Conservation (phyloP, 2,888 invertebrate genomes). For the Ceratothoa steindachneri region DNA sequence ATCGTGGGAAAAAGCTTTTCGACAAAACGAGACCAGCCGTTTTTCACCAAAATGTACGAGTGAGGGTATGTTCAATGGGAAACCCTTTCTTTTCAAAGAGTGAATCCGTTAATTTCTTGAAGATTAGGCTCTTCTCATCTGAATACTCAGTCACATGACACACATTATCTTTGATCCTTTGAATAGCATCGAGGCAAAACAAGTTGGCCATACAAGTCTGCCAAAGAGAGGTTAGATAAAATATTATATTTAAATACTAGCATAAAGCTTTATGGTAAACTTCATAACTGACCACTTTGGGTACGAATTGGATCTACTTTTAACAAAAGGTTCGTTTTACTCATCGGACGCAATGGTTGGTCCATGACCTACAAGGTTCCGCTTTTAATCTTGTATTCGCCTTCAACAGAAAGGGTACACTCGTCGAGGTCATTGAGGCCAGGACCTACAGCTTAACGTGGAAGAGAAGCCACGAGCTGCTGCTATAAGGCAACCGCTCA, state of each 20-base stretch:
- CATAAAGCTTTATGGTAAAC: neutral
- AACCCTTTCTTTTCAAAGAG: neutral
- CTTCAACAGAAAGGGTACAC: too few relatives aligned
- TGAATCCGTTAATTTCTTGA: neutral
- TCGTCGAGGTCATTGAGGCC: too few relatives aligned
- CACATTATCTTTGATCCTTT: neutral
- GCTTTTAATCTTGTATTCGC: too few relatives aligned
- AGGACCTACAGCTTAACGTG: too few relatives aligned
- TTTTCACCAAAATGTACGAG: neutral
- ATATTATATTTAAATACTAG: neutral
- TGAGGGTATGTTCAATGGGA: neutral
- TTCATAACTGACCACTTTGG: neutral
- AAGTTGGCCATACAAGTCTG: neutral
- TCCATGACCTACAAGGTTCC: too few relatives aligned
- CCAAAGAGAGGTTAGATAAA: neutral
- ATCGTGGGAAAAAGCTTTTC: too few relatives aligned
- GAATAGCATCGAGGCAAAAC: neutral
- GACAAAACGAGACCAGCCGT: too few relatives aligned
- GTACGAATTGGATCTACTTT: too few relatives aligned
- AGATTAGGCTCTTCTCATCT: neutral
- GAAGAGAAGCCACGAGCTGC: too few relatives aligned
- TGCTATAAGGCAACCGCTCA: too few relatives aligned
- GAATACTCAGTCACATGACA: neutral
- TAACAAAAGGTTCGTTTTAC: neutral
- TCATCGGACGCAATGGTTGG: neutral